Evolutionary conservation across 2,797 vertebrate species (phyloP).

Genomic region (Notoglanidium macrostoma): DNA sequence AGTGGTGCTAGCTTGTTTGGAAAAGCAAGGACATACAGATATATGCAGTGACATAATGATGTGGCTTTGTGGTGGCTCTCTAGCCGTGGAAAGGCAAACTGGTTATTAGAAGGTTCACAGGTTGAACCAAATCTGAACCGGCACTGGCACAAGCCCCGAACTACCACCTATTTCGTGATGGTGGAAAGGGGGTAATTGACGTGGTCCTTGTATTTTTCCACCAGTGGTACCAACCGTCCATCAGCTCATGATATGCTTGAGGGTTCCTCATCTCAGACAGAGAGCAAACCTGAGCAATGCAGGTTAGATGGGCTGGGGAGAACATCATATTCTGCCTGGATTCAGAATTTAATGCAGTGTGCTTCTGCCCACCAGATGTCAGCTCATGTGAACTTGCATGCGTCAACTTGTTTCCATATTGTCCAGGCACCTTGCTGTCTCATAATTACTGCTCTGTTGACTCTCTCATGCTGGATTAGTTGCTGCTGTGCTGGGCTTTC

Average conservation of each 20-base stretch:
- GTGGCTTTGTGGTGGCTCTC: too few species aligned
- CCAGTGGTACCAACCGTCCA: background rate
- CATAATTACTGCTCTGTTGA: constrained; percentile 4
- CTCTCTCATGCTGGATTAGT: constrained; percentile 11
- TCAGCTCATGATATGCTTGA: background rate
- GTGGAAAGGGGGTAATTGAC: background rate
- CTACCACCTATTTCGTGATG: too few species aligned
- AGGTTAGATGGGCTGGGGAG: constrained; percentile 5
- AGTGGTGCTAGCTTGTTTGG: too few species aligned
- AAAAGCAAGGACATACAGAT: too few species aligned
- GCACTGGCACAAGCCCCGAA: too few species aligned
- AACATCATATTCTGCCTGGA: constrained; percentile 1
- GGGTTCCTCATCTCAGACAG: background rate
- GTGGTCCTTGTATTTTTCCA: background rate
- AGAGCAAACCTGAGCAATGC: background rate
- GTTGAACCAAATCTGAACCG: too few species aligned
- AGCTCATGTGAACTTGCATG: background rate
- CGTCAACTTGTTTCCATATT: background rate
- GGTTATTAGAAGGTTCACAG: too few species aligned
- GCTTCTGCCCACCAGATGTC: background rate
- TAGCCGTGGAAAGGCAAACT: too few species aligned
- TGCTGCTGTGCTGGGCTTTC: background rate
- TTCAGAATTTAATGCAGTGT: constrained; percentile 12
- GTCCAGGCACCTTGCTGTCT: constrained; percentile 22
- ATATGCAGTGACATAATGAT: too few species aligned